Evolutionary conservation across 2,888 invertebrate species (phyloP), one percentile per base, ranked within the genome.

Genomic region (Agonopterix heracliana): DNA sequence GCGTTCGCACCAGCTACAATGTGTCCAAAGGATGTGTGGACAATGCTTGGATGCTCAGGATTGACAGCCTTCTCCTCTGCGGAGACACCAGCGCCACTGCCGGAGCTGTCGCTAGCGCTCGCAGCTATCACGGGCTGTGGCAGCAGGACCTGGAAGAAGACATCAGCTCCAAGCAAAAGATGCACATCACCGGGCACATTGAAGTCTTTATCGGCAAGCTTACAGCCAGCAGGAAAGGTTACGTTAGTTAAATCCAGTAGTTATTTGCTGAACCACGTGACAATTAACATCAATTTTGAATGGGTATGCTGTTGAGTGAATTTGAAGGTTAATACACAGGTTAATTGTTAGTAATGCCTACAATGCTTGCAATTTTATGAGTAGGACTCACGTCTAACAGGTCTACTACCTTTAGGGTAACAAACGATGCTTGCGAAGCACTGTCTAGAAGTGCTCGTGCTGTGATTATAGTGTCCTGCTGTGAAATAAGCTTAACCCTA

Each of bases 1-100:
- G 47, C n/a, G 2, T 38, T 36, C 4, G 55, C 57, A 9, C 45
- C 50, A n/a, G n/a, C n/a, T 9, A 57, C 41, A 8, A 54, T 36
- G 35, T 51, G 38, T 0, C 57, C 52, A 34, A 57, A 54, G 5
- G 38, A 4, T 1, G 54, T 57, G 12, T 45, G 8, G n/a, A 54
- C 26, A 34, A 8, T 7, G 11, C 26, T 34, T n/a, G 26, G 41
- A 14, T 7, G 35, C 26, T 17, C 17, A n/a, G 40, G 10, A 11
- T 17, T n/a, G 35, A 17, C 2, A 2, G 9, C 38, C n/a, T 38
- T 43, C 10, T n/a, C 9, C 35, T 41, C 10, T 17, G 5, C n/a
- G n/a, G n/a, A 9, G n/a, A n/a, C n/a, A n/a, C n/a, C n/a, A n/a
- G n/a, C n/a, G n/a, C n/a, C n/a, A n/a, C n/a, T n/a, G n/a, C n/a